Evolutionary conservation across 1,140 invertebrate genomes (phyloP).

Genomic region (Cydia strobilella): DNA sequence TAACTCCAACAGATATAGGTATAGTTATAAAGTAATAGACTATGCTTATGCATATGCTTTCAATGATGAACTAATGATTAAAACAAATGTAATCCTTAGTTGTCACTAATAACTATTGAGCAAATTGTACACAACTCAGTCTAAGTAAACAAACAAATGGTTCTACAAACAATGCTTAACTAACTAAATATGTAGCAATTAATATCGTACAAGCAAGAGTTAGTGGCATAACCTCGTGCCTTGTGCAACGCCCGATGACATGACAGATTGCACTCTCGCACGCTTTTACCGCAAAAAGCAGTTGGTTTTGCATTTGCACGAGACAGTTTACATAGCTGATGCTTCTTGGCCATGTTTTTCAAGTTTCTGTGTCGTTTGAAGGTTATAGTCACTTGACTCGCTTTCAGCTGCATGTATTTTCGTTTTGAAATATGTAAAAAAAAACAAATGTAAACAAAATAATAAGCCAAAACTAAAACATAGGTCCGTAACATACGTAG

Average conservation of each 20-base stretch:
- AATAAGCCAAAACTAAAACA: neutral
- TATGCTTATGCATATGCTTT: neutral
- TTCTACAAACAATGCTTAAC: slow-evolving; percentile 2
- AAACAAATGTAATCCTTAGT: neutral
- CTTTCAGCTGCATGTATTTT: neutral
- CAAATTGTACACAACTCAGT: neutral
- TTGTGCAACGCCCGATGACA: slow-evolving; percentile 29
- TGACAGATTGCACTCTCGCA: slow-evolving; percentile 22
- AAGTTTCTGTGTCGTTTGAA: neutral
- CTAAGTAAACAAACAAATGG: neutral
- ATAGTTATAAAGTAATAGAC: neutral
- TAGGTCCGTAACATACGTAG: neutral
- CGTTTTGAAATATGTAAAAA: neutral
- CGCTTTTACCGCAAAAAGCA: slow-evolving; percentile 4
- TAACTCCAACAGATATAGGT: neutral
- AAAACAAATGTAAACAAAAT: neutral
- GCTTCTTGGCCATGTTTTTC: neutral
- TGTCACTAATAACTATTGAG: neutral
- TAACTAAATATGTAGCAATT: slow-evolving; percentile 22
- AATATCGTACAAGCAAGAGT: slow-evolving; percentile 19
- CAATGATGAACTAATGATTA: neutral
- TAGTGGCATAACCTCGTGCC: slow-evolving; percentile 9
- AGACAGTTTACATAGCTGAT: slow-evolving; percentile 2
- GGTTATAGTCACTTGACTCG: neutral
- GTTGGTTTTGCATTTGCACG: slow-evolving; percentile 19